Evolutionary conservation across 2,113 vertebrate species (phyloP).

Genomic region (Gallinago paraguaiae): DNA sequence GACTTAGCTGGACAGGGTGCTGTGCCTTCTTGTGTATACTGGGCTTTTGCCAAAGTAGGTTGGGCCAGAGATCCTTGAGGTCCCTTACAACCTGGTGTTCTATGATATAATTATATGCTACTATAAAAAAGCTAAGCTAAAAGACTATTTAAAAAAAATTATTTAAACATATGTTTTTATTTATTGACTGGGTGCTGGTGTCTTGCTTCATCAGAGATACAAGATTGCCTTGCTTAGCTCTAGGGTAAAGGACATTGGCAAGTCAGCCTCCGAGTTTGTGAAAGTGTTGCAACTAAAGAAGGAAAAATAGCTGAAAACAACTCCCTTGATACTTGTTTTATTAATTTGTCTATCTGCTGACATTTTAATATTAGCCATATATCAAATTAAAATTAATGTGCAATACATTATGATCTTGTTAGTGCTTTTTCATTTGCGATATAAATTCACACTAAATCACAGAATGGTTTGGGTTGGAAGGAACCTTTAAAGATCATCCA

Average conservation of each 20-base stretch:
- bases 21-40: background rate
- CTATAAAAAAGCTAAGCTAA: background rate
- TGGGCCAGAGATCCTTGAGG: background rate
- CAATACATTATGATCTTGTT: background rate
- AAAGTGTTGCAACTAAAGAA: background rate
- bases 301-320: background rate
- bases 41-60: background rate
- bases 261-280: background rate
- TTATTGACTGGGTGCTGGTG: background rate
- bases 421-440: background rate
- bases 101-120: background rate
- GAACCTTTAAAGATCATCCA: background rate
- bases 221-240: background rate
- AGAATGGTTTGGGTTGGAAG: background rate
- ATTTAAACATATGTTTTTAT: background rate
- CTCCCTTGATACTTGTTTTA: background rate
- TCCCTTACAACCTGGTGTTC: background rate
- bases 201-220: background rate
- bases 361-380: background rate
- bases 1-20: background rate
- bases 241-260: background rate
- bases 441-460: background rate
- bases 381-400: background rate
- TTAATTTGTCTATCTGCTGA: background rate
- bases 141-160: background rate